Percentiles rank a stretch among this genome's conserved stretches.
Conservation (phyloP, 2,113 vertebrate species). For the Malurus melanocephalus region DNA sequence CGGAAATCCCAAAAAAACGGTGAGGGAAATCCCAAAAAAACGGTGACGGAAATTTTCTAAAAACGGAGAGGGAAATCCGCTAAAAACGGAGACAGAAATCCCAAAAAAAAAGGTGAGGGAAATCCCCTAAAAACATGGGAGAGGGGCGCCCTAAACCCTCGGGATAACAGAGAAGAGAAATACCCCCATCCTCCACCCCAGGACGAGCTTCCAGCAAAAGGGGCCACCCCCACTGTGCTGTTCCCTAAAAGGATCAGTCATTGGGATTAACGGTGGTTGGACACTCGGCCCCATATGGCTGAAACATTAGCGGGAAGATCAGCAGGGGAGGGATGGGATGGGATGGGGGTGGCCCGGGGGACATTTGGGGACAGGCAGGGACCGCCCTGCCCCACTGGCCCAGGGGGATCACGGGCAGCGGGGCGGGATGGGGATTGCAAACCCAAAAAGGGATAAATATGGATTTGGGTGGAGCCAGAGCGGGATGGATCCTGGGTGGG, state of each 20-base stretch:
- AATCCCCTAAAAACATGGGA: accelerated
- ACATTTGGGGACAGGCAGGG: background rate
- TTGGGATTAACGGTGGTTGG: background rate
- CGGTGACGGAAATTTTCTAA: no score
- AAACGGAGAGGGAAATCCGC: no score
- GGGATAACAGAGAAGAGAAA: background rate
- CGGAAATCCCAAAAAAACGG: no score
- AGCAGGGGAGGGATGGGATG: accelerated
- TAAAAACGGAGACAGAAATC: no score
- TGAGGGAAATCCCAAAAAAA: no score
- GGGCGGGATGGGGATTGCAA: background rate
- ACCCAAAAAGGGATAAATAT: accelerated
- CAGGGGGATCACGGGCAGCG: background rate
- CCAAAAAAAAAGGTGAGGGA: background rate
- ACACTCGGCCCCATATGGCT: background rate
- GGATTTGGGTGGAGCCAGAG: background rate
- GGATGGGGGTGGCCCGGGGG: background rate
- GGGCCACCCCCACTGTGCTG: background rate
- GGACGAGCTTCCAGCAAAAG: accelerated
- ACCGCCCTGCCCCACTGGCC: background rate
- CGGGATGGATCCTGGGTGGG: background rate
- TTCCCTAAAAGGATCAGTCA: background rate
- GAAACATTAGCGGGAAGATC: accelerated
- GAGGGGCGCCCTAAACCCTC: accelerated
- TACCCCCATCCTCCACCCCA: accelerated